Evolutionary conservation across 1,140 invertebrate species (phyloP), one percentile per base, ranked within the genome.

Genomic region (Neuroterus valhalla): DNA sequence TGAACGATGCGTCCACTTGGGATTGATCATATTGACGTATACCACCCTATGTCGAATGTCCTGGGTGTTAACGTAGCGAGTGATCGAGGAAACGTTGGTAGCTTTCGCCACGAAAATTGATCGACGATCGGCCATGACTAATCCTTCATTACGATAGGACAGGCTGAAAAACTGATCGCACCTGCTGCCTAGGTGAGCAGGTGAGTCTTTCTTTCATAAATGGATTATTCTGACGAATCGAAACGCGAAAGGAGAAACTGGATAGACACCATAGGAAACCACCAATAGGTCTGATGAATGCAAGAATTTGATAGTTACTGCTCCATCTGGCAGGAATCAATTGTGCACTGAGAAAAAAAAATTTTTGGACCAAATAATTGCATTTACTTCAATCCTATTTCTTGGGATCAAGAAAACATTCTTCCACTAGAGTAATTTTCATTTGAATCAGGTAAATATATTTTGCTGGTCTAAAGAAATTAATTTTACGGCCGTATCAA

Each of bases 51-150:
- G 31, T 62, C 6, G 55, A 62, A 38, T 62, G 55, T 62, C 26
- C 55, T n/a, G 55, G 21, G 55, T 62, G 55, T 62, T 62, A 46
- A 72, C 70, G 72, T 67, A 71, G 67, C 73, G 73, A 68, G 77
- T 75, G 71, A 73, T 78, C 68, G 67, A 75, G 67, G 66, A 78
- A 62, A 68, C 15, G 19, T 26, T 52, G 50, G 55, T 62, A 26
- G 55, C 55, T 62, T 26, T 62, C 26, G 45, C 52, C 62, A 50
- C 52, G 43, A 76, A 74, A 71, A 76, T 81, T 85, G 84, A 85
- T 85, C 81, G 84, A 85, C 81, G 84, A 83, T 85, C 76, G 70
- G 45, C 76, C 75, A 79, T 79, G 73, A 82, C 78, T 84, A 85
- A 85, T 85, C 78, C 79, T 75, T 79, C 72, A 80, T 82, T 79